Evolutionary conservation across 2,888 invertebrate species (phyloP), one percentile per base, ranked within the genome.

Genomic region (Heliconius charithonia): DNA sequence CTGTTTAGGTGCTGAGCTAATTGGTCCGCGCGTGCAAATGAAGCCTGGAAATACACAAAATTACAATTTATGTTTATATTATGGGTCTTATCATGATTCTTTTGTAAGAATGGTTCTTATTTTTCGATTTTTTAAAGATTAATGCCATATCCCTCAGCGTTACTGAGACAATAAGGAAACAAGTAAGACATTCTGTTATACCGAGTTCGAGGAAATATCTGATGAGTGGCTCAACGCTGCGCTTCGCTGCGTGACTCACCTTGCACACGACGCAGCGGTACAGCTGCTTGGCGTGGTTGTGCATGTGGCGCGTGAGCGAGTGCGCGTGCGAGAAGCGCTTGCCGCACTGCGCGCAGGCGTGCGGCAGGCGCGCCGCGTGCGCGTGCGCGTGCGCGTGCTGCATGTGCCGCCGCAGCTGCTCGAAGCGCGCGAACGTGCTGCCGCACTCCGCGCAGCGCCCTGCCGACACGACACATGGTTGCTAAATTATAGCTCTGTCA

Each of bases 181-280:
- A 37, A 37, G 9, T 37, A 37, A 37, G 37, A 37, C 37, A 37
- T 37, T 1, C 9, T 37, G 37, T 32, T 9, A 37, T 7, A 9
- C 37, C 9, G 9, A 37, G 1, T 37, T 4, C 4, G 6, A 32
- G 4, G 1, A 1, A 37, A 9, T 37, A 37, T 32, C 7, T 32
- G 32, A 6, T 32, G 32, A 32, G 9, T 6, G 9, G 32, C 1
- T 32, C 32, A 9, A 32, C 9, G 32, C 32, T 32, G 32, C 32
- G 32, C 32, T n/a, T n/a, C n/a, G n/a, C n/a, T n/a, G n/a, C n/a
- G n/a, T n/a, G n/a, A n/a, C n/a, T n/a, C n/a, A n/a, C 92, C 92
- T 94, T 95, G 86, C 95, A 95, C 0, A 95, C 95, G 83, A 95
- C 95, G 82, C 95, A 95, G 56, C 94, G 84, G 89, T 93, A 95